Conservation (phyloP, 2,888 invertebrate genomes). For the Cordilura impudica region DNA sequence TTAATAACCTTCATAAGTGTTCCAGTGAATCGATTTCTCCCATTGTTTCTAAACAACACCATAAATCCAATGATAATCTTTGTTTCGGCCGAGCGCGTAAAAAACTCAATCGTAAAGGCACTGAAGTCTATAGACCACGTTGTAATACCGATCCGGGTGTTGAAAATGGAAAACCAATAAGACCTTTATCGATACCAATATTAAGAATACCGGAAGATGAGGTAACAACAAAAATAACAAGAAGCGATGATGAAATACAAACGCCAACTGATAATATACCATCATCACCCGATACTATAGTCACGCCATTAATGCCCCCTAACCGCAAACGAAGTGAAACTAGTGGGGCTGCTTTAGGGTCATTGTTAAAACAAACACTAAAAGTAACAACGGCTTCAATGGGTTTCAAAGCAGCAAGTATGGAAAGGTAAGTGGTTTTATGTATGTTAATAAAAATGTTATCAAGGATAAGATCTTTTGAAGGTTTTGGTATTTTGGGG, state of each 20-base stretch:
- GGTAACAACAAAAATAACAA: not conserved
- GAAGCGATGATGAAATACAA: not conserved
- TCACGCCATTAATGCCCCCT: not conserved
- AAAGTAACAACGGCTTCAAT: slow-evolving; percentile 70
- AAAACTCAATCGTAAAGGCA: slow-evolving; percentile 63
- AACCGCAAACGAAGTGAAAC: slow-evolving; percentile 20
- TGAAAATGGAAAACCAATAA: slow-evolving; percentile 10
- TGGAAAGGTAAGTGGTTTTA: slow-evolving; percentile 67
- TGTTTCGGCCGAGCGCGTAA: slow-evolving; percentile 59
- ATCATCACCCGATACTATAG: not conserved
- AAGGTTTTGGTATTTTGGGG: too few species aligned
- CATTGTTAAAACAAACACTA: slow-evolving; percentile 69
- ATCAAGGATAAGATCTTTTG: not conserved
- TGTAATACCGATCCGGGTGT: slow-evolving; percentile 68
- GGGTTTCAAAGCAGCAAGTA: slow-evolving; percentile 65
- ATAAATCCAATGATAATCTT: slow-evolving; percentile 62
- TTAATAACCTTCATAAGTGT: slow-evolving; percentile 30
- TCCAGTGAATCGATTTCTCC: slow-evolving; percentile 37
- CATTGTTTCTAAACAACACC: slow-evolving; percentile 18
- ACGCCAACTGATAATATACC: slow-evolving; percentile 1
- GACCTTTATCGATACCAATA: slow-evolving; percentile 52
- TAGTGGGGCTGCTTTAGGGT: slow-evolving; percentile 65
- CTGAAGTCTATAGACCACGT: slow-evolving; percentile 67
- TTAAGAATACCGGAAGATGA: slow-evolving; percentile 52
- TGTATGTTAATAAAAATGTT: not conserved